These are phyloP conservation scores for Octomys mimax DNA, from an alignment of 2,797 vertebrate genomes.

Conservation along the genomic window DNA sequence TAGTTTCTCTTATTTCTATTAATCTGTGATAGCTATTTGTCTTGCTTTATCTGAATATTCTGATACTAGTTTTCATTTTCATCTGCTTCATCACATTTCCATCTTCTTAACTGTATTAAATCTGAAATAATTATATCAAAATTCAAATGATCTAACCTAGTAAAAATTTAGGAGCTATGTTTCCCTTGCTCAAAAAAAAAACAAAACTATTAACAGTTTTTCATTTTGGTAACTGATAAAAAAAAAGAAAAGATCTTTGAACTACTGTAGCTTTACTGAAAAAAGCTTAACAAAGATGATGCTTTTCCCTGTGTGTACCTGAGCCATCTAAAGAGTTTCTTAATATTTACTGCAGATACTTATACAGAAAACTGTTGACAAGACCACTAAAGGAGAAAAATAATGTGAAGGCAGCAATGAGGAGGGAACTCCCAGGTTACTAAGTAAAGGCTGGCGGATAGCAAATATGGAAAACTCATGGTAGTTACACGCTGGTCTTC, in stretches of 20 bases:
- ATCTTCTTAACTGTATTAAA: conserved; percentile 64
- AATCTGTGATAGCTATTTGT: background rate
- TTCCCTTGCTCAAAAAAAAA: conserved; percentile 29
- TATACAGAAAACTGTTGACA: background rate
- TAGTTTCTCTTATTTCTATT: conserved; percentile 28
- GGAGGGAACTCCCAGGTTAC: background rate
- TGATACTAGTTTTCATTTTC: conserved; percentile 22
- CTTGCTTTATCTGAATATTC: conserved; percentile 35
- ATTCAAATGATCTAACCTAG: conserved; percentile 23
- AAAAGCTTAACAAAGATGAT: conserved; percentile 22
- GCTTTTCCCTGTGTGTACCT: background rate
- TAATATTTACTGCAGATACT: conserved; percentile 1
- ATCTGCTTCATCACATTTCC: conserved; percentile 67
- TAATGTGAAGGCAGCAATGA: background rate
- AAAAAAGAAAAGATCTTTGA: background rate
- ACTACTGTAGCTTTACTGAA: background rate
- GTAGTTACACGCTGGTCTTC: background rate
- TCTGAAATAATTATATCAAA: conserved; percentile 61
- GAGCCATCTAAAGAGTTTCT: background rate
- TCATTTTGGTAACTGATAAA: conserved; percentile 36
- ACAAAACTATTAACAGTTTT: conserved; percentile 36
- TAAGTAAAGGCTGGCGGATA: background rate
- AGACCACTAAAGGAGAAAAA: background rate
- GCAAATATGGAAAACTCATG: background rate
- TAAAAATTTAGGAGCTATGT: background rate